These are phyloP conservation scores for Cheirogaleus major DNA, from an alignment of 2,797 vertebrate genomes.

Conservation along the genomic window DNA sequence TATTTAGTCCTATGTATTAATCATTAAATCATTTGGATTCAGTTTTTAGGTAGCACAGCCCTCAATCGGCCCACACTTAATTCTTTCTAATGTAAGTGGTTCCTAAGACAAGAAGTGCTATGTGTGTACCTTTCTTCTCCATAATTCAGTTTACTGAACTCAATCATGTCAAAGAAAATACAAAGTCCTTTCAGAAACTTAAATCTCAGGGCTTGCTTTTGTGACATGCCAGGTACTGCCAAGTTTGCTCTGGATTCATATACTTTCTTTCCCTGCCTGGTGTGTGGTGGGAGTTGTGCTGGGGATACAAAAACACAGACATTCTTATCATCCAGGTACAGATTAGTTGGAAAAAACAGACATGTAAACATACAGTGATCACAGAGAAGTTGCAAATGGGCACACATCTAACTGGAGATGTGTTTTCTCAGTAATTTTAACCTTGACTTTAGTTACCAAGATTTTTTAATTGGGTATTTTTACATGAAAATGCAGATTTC, in stretches of 20 bases:
- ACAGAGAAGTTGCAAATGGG: background rate
- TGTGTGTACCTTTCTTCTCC: background rate
- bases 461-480: background rate
- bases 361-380: background rate
- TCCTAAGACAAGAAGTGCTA: background rate
- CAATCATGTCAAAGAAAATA: conserved; percentile 25
- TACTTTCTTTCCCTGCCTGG: background rate
- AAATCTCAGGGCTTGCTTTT: conserved; percentile 3
- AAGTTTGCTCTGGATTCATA: background rate
- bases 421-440: conserved; percentile 30
- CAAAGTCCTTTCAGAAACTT: conserved; percentile 30
- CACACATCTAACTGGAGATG: background rate
- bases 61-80: conserved; percentile 2
- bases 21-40: background rate
- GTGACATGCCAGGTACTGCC: background rate
- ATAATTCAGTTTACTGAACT: background rate
- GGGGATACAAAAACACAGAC: background rate
- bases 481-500: conserved; percentile 40
- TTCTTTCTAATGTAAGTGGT: conserved; percentile 15
- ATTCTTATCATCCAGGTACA: background rate
- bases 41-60: background rate
- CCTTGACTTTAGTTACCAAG: background rate
- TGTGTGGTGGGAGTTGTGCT: background rate
- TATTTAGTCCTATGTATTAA: background rate
- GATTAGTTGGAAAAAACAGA: background rate